Evolutionary conservation across 2,113 vertebrate genomes (phyloP).

Genomic region (Podocnemis expansa): DNA sequence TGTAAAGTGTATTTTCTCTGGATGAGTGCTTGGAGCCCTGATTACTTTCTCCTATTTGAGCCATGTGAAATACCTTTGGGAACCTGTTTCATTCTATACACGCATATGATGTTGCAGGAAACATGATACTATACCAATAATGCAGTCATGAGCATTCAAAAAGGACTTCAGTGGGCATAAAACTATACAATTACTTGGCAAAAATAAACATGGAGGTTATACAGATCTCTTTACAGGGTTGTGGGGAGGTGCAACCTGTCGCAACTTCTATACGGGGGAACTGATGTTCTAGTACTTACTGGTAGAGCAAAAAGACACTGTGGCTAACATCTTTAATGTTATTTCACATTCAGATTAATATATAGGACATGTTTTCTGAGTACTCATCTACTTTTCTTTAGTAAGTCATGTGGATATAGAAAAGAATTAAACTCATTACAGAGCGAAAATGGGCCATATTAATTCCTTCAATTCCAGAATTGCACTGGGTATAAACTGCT

Average conservation of each 20-base stretch:
- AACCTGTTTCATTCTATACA: too few relatives aligned
- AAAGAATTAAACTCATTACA: slow-evolving; percentile 34
- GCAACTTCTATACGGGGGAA: neutral
- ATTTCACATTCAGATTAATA: neutral
- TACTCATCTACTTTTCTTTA: slow-evolving; percentile 25
- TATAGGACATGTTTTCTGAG: neutral
- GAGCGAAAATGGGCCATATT: neutral
- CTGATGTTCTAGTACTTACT: neutral
- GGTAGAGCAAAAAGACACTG: neutral
- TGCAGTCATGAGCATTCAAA: too few relatives aligned
- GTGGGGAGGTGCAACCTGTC: too few relatives aligned
- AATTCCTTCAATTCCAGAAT: neutral
- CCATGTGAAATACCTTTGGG: too few relatives aligned
- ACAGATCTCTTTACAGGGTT: too few relatives aligned
- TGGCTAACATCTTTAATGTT: neutral
- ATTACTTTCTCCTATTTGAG: too few relatives aligned
- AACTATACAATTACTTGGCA: too few relatives aligned
- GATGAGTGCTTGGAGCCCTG: too few relatives aligned
- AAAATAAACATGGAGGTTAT: neutral
- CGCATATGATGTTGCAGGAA: too few relatives aligned
- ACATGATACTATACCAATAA: too few relatives aligned
- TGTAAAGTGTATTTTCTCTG: too few relatives aligned
- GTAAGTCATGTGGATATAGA: slow-evolving; percentile 7
- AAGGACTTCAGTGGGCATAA: too few relatives aligned
- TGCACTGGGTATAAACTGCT: neutral